Conservation (phyloP, 2,797 vertebrate genomes). For the Danionella dracula region DNA sequence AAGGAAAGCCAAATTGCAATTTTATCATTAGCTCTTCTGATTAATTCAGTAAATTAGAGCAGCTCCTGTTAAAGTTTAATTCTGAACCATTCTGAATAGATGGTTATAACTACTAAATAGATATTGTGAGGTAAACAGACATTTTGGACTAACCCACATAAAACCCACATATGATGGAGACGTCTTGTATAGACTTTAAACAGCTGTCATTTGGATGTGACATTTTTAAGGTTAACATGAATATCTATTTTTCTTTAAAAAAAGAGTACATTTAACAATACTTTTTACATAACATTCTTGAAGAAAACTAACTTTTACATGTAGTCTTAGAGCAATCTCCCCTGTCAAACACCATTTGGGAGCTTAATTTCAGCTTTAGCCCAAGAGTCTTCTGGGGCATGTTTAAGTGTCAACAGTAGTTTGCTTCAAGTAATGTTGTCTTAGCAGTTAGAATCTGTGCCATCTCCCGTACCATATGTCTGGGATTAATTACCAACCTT, state of each 20-base stretch:
- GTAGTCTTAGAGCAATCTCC: too few species aligned
- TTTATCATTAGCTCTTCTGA: conserved; percentile 41
- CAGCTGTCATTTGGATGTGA: too few species aligned
- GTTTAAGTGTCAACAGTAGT: not conserved
- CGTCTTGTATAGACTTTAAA: too few species aligned
- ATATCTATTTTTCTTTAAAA: too few species aligned
- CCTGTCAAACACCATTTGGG: not conserved
- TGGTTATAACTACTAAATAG: conserved; percentile 3
- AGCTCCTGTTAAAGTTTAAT: conserved; percentile 39
- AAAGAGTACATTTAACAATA: too few species aligned
- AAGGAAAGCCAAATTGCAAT: conserved; percentile 34
- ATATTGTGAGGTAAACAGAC: not conserved
- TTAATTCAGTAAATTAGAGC: conserved; percentile 32
- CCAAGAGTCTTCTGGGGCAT: not conserved
- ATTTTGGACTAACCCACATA: conserved; percentile 20
- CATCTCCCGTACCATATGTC: not conserved
- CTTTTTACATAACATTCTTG: too few species aligned
- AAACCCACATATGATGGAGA: too few species aligned
- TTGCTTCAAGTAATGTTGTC: conserved; percentile 10
- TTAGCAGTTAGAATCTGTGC: conserved; percentile 2
- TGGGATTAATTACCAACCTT: conserved; percentile 19
- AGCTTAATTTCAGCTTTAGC: not conserved
- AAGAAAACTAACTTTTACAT: too few species aligned
- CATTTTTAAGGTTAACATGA: too few species aligned
- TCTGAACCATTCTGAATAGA: conserved; percentile 30